These are phyloP conservation scores for Pediacus dermestoides DNA, from an alignment of 2,888 invertebrate genomes.

Conservation along the genomic window DNA sequence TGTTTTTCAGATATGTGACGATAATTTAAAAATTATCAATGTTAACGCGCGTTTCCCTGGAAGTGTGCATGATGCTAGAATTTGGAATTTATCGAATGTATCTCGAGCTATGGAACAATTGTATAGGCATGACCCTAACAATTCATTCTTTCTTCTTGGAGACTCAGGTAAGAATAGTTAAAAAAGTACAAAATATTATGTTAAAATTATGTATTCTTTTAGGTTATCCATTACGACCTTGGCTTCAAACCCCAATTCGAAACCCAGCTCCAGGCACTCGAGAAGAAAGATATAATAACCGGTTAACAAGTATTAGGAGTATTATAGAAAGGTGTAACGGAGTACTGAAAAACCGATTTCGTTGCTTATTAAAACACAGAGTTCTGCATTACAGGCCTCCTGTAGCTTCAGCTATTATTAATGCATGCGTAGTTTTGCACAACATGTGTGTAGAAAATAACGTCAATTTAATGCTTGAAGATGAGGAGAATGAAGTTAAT, in stretches of 20 bases:
- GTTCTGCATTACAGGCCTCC: constrained; percentile 24
- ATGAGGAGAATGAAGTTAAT: not conserved
- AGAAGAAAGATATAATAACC: constrained; percentile 11
- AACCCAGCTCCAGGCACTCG: constrained; percentile 4
- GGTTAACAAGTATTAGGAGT: constrained; percentile 8
- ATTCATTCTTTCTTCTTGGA: constrained; percentile 6
- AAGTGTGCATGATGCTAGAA: constrained; percentile 13
- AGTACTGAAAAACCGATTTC: constrained; percentile 24
- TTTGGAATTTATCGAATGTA: constrained; percentile 12
- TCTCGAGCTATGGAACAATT: constrained; percentile 5
- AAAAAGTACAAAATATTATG: not conserved
- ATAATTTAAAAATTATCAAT: constrained; percentile 12
- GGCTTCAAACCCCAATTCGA: constrained; percentile 16
- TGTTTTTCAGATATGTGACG: constrained; percentile 12
- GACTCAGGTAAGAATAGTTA: constrained; percentile 14
- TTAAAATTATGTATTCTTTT: constrained; percentile 1
- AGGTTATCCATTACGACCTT: constrained; percentile 18
- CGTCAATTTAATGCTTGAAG: constrained; percentile 9
- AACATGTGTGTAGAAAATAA: constrained; percentile 24
- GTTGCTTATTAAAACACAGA: constrained; percentile 25
- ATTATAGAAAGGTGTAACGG: constrained; percentile 23
- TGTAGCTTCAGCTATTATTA: constrained; percentile 20
- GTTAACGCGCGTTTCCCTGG: constrained; percentile 16
- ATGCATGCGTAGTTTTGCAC: constrained; percentile 25
- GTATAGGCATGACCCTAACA: constrained; percentile 5